These are phyloP conservation scores for Moxostoma hubbsi DNA, from an alignment of 2,797 vertebrate genomes.

Conservation along the genomic window DNA sequence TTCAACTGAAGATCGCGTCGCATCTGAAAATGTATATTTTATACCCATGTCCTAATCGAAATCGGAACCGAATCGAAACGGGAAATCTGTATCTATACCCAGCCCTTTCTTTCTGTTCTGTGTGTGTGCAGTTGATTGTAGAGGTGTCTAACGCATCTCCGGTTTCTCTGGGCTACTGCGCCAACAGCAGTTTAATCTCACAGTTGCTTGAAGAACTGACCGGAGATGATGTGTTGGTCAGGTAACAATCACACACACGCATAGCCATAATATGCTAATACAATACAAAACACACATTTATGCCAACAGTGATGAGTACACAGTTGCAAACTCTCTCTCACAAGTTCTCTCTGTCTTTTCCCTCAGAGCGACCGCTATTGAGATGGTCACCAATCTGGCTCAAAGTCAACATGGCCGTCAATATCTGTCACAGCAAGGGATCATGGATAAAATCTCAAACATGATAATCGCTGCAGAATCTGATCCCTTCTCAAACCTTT, in stretches of 20 bases:
- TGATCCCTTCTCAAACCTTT: conserved; percentile 92
- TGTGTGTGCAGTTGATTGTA: conserved; percentile 82
- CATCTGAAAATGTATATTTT: too few relatives aligned
- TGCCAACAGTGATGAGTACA: background rate
- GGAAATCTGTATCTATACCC: too few relatives aligned
- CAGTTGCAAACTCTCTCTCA: too few relatives aligned
- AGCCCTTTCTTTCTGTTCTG: background rate
- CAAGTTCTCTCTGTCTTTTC: background rate
- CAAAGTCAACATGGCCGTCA: conserved; percentile 86
- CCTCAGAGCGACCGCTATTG: conserved; percentile 88
- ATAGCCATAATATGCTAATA: background rate
- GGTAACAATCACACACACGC: conserved; percentile 71
- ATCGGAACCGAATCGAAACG: too few relatives aligned
- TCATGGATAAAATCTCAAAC: conserved; percentile 91
- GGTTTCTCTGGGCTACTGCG: conserved; percentile 88
- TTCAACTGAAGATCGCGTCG: too few relatives aligned
- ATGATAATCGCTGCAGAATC: conserved; percentile 92
- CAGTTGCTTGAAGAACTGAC: conserved; percentile 89
- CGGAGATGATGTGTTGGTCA: conserved; percentile 90
- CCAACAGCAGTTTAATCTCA: conserved; percentile 83
- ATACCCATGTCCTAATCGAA: too few relatives aligned
- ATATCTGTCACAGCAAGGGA: conserved; percentile 88
- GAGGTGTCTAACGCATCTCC: conserved; percentile 86
- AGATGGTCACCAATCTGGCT: conserved; percentile 90
- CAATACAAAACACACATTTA: background rate